Evolutionary conservation across 1,140 invertebrate genomes (phyloP).

Genomic region (Ptiloglossa arizonensis): DNA sequence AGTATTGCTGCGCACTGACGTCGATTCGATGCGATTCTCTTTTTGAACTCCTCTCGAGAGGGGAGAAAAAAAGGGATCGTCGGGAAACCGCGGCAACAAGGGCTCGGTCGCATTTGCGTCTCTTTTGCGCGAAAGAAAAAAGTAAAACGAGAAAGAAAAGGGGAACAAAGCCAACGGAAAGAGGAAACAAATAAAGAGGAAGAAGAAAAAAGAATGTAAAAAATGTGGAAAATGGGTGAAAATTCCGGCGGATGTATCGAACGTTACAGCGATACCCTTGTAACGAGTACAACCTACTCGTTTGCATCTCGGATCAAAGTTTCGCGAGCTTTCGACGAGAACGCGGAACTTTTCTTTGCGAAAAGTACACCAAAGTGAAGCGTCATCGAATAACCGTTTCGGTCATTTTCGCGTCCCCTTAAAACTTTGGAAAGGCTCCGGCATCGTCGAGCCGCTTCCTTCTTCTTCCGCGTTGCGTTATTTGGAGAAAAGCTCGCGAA

Average conservation of each 20-base stretch:
- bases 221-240: conserved; percentile 46
- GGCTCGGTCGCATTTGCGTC: conserved; percentile 14
- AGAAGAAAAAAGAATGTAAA: no score
- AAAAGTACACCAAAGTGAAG: neutral
- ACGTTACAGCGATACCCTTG: conserved; percentile 45
- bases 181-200: no score
- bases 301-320: conserved; percentile 18
- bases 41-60: conserved; percentile 54
- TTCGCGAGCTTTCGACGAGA: neutral
- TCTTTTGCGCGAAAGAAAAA: conserved; percentile 1
- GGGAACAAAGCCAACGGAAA: conserved; percentile 4
- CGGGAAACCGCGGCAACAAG: conserved; percentile 26
- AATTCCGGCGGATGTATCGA: conserved; percentile 47
- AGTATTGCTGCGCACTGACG: conserved; percentile 51
- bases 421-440: neutral
- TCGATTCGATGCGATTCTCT: conserved; percentile 56
- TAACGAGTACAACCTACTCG: conserved; percentile 56
- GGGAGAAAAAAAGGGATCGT: conserved; percentile 26
- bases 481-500: neutral
- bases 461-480: neutral
- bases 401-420: neutral
- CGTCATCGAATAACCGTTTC: neutral
- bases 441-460: neutral
- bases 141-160: conserved; percentile 37
- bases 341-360: neutral